phyloP scores from a whole-genome alignment of 2,888 invertebrate genomes.

The Meteorus cinctellus region DNA sequence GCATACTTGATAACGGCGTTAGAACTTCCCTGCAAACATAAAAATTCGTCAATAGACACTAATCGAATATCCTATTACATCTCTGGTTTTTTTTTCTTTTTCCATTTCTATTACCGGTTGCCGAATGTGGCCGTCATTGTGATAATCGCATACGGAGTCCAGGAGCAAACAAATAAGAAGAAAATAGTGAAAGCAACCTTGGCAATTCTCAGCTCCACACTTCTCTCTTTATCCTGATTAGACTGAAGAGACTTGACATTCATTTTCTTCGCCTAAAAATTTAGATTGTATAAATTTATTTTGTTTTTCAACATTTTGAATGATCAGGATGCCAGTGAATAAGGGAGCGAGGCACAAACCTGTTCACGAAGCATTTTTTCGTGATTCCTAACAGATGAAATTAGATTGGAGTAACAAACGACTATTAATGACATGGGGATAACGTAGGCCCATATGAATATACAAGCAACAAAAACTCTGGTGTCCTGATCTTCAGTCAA shows the following conservation, averaged over 20 bases:
- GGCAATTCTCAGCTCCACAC: slow-evolving; percentile 89
- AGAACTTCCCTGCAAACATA: slow-evolving; percentile 67
- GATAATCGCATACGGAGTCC: slow-evolving; percentile 92
- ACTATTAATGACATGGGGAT: slow-evolving; percentile 86
- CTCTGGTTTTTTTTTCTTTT: not conserved
- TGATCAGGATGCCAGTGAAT: not conserved
- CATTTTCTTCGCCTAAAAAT: slow-evolving; percentile 87
- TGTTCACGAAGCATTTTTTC: slow-evolving; percentile 86
- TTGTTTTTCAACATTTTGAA: not conserved
- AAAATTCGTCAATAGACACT: slow-evolving; percentile 31
- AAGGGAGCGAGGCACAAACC: slow-evolving; percentile 64
- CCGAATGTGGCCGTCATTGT: slow-evolving; percentile 89
- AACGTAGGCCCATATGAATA: slow-evolving; percentile 85
- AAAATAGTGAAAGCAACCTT: slow-evolving; percentile 92
- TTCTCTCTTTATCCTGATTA: slow-evolving; percentile 81
- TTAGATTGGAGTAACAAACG: slow-evolving; percentile 90
- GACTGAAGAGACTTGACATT: slow-evolving; percentile 88
- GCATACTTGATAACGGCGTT: slow-evolving; percentile 81
- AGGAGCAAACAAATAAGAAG: slow-evolving; percentile 88
- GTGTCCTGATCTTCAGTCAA: slow-evolving; percentile 86
- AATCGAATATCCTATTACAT: not conserved
- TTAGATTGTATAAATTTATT: not conserved
- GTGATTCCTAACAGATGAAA: slow-evolving; percentile 89
- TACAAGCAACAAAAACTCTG: slow-evolving; percentile 83
- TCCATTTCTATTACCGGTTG: slow-evolving; percentile 74